Evolutionary conservation across 35 echinoderm and acorn worm species (phyloP).

Genomic region (Apostichopus japonicus): DNA sequence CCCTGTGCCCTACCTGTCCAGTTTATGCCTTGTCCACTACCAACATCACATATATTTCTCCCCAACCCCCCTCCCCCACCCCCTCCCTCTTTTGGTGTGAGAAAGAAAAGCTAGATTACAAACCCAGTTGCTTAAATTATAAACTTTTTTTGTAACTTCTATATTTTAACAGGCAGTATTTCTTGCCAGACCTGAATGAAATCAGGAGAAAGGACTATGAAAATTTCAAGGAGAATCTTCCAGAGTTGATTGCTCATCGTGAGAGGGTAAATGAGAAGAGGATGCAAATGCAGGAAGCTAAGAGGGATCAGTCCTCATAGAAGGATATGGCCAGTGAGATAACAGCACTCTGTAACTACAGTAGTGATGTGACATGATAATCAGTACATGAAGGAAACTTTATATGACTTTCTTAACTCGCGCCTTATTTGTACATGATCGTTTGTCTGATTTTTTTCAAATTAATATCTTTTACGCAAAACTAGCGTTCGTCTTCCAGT

Average conservation of each 20-base stretch:
- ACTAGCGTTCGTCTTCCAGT: too few relatives aligned
- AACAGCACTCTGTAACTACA: neutral
- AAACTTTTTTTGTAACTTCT: neutral
- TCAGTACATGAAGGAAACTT: neutral
- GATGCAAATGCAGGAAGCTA: constrained; percentile 2
- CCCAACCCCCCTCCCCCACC: too few relatives aligned
- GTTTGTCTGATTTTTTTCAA: too few relatives aligned
- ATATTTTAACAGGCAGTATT: constrained; percentile 32
- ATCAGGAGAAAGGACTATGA: constrained; percentile 35
- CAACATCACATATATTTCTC: too few relatives aligned
- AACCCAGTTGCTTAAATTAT: too few relatives aligned
- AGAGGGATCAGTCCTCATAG: constrained; percentile 37
- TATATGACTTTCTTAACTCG: neutral
- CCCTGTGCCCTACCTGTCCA: too few relatives aligned
- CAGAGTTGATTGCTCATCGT: constrained; percentile 41
- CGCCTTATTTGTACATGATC: too few relatives aligned
- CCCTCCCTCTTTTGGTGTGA: too few relatives aligned
- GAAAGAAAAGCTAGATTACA: too few relatives aligned
- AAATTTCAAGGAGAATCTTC: constrained; percentile 27
- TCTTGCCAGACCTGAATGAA: constrained; percentile 39
- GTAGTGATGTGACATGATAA: constrained; percentile 1
- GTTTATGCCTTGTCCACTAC: too few relatives aligned
- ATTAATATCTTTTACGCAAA: too few relatives aligned
- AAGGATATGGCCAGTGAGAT: constrained; percentile 6
- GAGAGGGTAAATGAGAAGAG: constrained; percentile 44